These are phyloP conservation scores for Junonia oenone DNA, from an alignment of 2,888 invertebrate species.

Conservation along the genomic window DNA sequence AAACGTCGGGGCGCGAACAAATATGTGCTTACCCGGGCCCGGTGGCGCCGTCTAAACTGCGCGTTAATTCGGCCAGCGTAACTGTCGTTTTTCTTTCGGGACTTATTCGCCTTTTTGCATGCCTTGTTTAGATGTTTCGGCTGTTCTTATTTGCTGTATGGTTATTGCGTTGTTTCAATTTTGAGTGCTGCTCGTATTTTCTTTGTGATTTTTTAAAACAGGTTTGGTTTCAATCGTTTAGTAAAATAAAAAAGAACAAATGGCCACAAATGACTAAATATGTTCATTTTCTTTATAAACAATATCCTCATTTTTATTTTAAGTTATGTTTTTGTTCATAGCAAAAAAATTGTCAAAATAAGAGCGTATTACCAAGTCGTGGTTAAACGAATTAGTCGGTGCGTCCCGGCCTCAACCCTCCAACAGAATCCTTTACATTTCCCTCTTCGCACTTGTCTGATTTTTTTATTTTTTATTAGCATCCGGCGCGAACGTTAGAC, in stretches of 20 bases:
- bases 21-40: slow-evolving; percentile 65
- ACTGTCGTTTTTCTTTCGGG: slow-evolving; percentile 12
- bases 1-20: slow-evolving; percentile 69
- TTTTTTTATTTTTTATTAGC: slow-evolving; percentile 50
- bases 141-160: slow-evolving; percentile 7
- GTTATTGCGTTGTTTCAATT: neutral
- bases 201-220: no score
- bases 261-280: no score
- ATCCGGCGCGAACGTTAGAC: slow-evolving; percentile 52
- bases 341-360: no score
- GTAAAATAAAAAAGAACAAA: no score
- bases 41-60: slow-evolving; percentile 28
- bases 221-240: no score
- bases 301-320: no score
- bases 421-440: slow-evolving; percentile 52
- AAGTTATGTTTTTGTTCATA: no score
- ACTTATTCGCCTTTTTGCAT: slow-evolving; percentile 17
- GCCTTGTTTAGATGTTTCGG: slow-evolving; percentile 14
- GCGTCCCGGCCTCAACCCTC: slow-evolving; percentile 36
- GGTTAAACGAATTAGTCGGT: slow-evolving; percentile 7
- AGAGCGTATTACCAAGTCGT: no score
- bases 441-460: slow-evolving; percentile 50
- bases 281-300: no score
- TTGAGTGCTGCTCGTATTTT: neutral
- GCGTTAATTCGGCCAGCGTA: slow-evolving; percentile 13